A percentile compares a stretch with the other conserved stretches of the same genome.
Conservation (phyloP, 2,888 invertebrate species). For the Poecilus cupreus region DNA sequence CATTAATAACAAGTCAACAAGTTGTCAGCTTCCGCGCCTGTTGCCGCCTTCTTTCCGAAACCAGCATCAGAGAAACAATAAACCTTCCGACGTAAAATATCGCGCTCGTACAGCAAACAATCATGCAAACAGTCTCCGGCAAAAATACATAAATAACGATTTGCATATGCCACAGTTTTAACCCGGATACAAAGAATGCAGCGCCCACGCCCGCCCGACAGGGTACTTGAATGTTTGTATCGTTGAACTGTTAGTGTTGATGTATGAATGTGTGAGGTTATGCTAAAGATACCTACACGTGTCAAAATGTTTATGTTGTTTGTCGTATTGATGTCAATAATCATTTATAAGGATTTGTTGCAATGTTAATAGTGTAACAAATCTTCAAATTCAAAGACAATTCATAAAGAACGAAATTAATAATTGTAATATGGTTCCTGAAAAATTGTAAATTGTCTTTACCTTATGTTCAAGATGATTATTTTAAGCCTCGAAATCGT, state of each 20-base stretch:
- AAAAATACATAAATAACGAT: conserved; percentile 44
- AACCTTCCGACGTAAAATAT: neutral
- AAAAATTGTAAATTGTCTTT: too few species aligned
- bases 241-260: neutral
- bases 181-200: conserved; percentile 42
- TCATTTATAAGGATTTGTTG: too few species aligned
- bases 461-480: neutral
- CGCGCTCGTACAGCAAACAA: neutral
- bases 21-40: neutral
- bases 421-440: too few species aligned
- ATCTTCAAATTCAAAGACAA: too few species aligned
- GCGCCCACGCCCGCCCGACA: neutral
- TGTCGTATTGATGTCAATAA: neutral
- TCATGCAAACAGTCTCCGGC: neutral
- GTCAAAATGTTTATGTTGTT: neutral
- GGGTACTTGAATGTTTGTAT: neutral
- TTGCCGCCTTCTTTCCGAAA: neutral
- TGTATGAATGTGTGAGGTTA: neutral
- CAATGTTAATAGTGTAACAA: too few species aligned
- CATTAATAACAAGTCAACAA: neutral
- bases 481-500: neutral
- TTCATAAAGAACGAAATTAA: too few species aligned
- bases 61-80: neutral
- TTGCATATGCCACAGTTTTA: conserved; percentile 31
- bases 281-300: neutral